Conservation (phyloP, 2,888 invertebrate species). For the Coelogynopora nodosa region DNA sequence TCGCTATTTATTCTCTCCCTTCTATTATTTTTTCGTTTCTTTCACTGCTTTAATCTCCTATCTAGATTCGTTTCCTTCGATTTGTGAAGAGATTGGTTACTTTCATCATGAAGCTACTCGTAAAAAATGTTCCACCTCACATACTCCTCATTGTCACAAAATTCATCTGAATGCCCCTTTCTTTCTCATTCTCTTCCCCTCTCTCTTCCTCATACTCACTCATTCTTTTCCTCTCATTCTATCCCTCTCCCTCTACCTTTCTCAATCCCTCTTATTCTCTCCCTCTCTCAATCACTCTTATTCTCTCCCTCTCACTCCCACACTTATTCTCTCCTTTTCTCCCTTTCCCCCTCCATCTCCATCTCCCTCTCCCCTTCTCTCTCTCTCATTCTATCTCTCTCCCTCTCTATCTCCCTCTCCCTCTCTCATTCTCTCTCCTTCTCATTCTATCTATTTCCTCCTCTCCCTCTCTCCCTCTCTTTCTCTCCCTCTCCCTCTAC, state of each 20-base stretch:
- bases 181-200: too few relatives aligned
- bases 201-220: neutral
- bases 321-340: too few relatives aligned
- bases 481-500: slow-evolving; percentile 15
- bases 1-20: too few relatives aligned
- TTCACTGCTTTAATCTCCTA: too few relatives aligned
- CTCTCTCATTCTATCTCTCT: neutral
- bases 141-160: neutral
- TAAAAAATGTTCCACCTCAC: slow-evolving; percentile 22
- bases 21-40: too few relatives aligned
- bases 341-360: too few relatives aligned
- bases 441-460: too few relatives aligned
- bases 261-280: slow-evolving; percentile 26
- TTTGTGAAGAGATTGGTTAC: too few relatives aligned
- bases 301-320: neutral
- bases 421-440: slow-evolving; percentile 24
- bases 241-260: neutral
- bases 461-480: slow-evolving; percentile 32
- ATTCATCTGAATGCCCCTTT: too few relatives aligned
- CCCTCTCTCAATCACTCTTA: slow-evolving; percentile 4
- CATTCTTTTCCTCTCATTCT: neutral
- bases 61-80: too few relatives aligned
- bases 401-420: neutral
- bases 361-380: slow-evolving; percentile 1
- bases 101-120: too few relatives aligned